Evolutionary conservation across 2,888 invertebrate species (phyloP).

Genomic region (Hofmannophila pseudospretella): DNA sequence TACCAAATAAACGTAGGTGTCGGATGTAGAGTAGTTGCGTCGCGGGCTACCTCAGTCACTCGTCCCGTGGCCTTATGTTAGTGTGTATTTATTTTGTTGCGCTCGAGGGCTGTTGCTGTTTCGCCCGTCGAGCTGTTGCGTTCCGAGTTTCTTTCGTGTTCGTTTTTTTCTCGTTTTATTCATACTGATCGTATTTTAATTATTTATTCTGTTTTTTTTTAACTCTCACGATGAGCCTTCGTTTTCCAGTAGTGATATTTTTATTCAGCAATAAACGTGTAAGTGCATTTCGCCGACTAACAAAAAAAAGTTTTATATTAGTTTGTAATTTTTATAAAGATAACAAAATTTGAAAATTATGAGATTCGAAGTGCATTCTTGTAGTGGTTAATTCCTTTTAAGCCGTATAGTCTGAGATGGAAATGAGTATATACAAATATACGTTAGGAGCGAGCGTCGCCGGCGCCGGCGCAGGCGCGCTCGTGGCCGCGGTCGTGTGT

Average conservation of each 20-base stretch:
- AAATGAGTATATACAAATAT: constrained; percentile 40
- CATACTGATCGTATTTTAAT: constrained; percentile 64
- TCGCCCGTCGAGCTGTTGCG: constrained; percentile 66
- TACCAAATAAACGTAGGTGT: constrained; percentile 49
- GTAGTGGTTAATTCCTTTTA: constrained; percentile 72
- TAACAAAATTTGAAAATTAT: constrained; percentile 69
- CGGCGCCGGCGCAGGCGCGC: constrained; percentile 20
- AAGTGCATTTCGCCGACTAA: constrained; percentile 70
- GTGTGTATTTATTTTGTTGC: constrained; percentile 73
- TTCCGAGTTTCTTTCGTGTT: constrained; percentile 70
- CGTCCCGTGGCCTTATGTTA: constrained; percentile 70
- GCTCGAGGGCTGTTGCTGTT: constrained; percentile 72
- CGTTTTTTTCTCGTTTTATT: constrained; percentile 64
- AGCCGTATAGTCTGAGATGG: constrained; percentile 73
- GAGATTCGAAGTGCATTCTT: constrained; percentile 77
- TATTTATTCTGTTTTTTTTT: constrained; percentile 51
- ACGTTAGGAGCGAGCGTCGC: constrained; percentile 26
- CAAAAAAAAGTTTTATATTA: constrained; percentile 61
- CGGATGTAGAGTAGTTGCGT: constrained; percentile 57
- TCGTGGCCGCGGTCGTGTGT: constrained; percentile 14
- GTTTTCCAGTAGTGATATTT: constrained; percentile 78
- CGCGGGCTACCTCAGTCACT: constrained; percentile 75
- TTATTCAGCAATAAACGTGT: constrained; percentile 73
- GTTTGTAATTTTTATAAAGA: constrained; percentile 67
- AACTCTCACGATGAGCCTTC: constrained; percentile 67